Evolutionary conservation across 2,888 invertebrate genomes (phyloP).

Genomic region (Phyto melanocephala): DNA sequence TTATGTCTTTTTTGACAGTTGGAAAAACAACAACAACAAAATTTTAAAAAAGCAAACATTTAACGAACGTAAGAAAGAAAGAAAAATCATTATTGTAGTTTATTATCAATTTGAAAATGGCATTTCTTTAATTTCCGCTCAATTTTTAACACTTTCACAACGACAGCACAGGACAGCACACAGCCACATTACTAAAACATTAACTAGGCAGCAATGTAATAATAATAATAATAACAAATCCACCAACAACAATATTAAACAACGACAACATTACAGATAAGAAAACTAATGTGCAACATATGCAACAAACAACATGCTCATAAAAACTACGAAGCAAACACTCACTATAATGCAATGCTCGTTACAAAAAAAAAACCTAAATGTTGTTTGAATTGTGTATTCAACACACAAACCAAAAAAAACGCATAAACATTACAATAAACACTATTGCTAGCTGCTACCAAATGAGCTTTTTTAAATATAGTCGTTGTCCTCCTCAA

Average conservation of each 20-base stretch:
- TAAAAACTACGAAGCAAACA: conserved; percentile 13
- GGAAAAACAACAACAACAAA: conserved; percentile 1
- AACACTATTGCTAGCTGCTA: conserved; percentile 57
- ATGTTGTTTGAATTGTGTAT: background rate
- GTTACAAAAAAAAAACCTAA: background rate
- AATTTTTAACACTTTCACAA: conserved; percentile 70
- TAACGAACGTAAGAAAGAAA: conserved; percentile 15
- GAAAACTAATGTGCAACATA: conserved; percentile 65
- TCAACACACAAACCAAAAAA: background rate
- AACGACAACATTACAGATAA: conserved; percentile 60
- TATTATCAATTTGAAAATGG: conserved; percentile 65
- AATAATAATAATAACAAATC: conserved; percentile 3
- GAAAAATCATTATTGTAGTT: conserved; percentile 56
- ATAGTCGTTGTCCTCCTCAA: conserved; percentile 40
- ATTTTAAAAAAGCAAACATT: conserved; percentile 21
- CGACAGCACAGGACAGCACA: background rate
- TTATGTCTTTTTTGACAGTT: conserved; percentile 52
- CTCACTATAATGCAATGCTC: background rate
- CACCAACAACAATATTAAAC: conserved; percentile 56
- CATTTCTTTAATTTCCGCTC: conserved; percentile 68
- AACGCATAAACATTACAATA: conserved; percentile 61
- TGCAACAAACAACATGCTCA: conserved; percentile 61
- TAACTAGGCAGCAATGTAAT: conserved; percentile 20
- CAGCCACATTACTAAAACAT: conserved; percentile 4
- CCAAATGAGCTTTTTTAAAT: conserved; percentile 54